Evolutionary conservation across 2,113 vertebrate genomes (phyloP), one percentile per base, ranked within the genome.

Genomic region (Paradoxurus hermaphroditus): DNA sequence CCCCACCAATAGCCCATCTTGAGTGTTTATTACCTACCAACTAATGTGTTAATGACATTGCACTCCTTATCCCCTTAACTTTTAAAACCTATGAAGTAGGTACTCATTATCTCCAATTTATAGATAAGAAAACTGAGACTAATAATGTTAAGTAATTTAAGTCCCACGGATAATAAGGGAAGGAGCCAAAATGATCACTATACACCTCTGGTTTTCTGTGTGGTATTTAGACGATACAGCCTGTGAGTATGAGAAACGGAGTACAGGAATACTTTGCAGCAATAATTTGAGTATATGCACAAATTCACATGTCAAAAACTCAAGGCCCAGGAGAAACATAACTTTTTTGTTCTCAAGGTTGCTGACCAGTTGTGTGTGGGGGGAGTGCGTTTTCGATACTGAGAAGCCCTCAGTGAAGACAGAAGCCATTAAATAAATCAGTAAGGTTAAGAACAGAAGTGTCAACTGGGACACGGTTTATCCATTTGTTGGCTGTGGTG

Each of bases 351-450:
- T 95, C 70, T 91, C 63, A 49, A 70, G 19, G 34, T 91, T 85
- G 81, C 36, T 94, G 68, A 83, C n/a, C 81, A 49, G 39, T 90
- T 73, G 11, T 81, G 36, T 46, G 41, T 13, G 67, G 29, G 25
- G 2, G 15, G 41, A 65, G 13, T 9, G 7, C n/a, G 79, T 44
- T 83, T 92, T 79, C 63, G 15, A 86, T 77, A 85, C 39, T 90
- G 84, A 84, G 53, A 95, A 95, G 46, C 39, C 2, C 29, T 89
- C 90, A 51, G 31, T 86, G 85, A 96, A 92, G 73, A 96, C 41
- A 87, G 72, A 96, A 94, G 18, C 59, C 78, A 90, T 91, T 95
- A 63, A 92, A 53, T 78, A 65, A 86, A 88, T 75, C 59, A 94
- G 46, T 65, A 90, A 91, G 31, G 31, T 92, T 90, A 95, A 92